Evolutionary conservation across 2,888 invertebrate genomes (phyloP), one percentile per base, ranked within the genome.

Genomic region (Cryptocheilus praepositus): DNA sequence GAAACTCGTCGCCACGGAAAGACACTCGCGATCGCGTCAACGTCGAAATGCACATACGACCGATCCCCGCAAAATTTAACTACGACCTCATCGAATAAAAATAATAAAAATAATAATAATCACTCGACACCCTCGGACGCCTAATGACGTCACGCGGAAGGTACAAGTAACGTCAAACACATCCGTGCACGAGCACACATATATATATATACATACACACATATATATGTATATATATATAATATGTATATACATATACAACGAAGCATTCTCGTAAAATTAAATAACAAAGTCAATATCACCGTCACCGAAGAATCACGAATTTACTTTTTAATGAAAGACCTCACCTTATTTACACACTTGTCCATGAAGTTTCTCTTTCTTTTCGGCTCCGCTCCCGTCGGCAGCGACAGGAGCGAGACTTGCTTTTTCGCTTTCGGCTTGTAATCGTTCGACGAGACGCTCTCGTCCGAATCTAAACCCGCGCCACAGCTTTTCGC

Each of bases 301-400:
- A 71, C 73, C 70, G 56, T 71, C 67, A 71, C 57, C 55, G 8
- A 44, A 52, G 46, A 61, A 36, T 57, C 11, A 25, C 60, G 36
- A 54, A 36, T 36, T 54, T 51, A 53, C 53, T 21, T 22, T n/a
- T 83, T 84, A 53, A 88, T 88, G 64, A 88, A 81, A 64, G 84
- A 86, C 80, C 86, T 84, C 80, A 88, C 84, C 63, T 87, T 88
- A 66, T 86, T 87, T 28, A 87, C 86, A 61, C 86, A 87, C 64
- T 87, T 87, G 91, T 95, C 95, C 93, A 96, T 94, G 88, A 96
- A 95, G 89, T 95, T 95, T 86, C 93, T 93, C 89, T 93, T 93
- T 84, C 93, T 91, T 88, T 94, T 93, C 8, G 91, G 91, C 82
- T 92, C 92, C 61, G 90, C 91, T 80, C 91, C 91, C 83, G 92